Percentiles rank a stretch among this genome's conserved stretches.
Conservation (phyloP, 2,113 vertebrate species). For the Paratilapia polleni region DNA sequence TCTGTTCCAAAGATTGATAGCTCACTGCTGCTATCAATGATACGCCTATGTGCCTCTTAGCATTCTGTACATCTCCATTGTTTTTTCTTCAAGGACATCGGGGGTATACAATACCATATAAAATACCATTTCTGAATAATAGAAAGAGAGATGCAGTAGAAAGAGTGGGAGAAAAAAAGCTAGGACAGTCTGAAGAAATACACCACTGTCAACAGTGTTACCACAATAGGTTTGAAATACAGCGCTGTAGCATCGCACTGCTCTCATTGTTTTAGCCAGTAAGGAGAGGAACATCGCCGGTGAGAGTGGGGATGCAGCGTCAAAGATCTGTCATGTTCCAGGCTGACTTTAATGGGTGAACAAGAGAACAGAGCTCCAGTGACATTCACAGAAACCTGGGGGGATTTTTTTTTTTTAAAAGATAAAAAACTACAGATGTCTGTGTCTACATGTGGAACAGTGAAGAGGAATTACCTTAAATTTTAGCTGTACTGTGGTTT, state of each 20-base stretch:
- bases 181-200: not conserved
- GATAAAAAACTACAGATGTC: not conserved
- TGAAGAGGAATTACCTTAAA: slow-evolving; percentile 17
- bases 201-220: slow-evolving; percentile 30
- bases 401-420: slow-evolving; percentile 11
- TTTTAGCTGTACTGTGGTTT: not conserved
- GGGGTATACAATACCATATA: slow-evolving; percentile 30
- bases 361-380: slow-evolving; percentile 14
- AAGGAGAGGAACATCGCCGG: slow-evolving; percentile 12
- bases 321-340: slow-evolving; percentile 62
- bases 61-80: slow-evolving; percentile 68
- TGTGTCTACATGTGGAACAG: not conserved
- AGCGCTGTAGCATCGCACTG: slow-evolving; percentile 4
- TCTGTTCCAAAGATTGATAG: slow-evolving; percentile 77
- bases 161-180: slow-evolving; percentile 34
- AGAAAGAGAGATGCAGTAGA: slow-evolving; percentile 13
- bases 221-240: slow-evolving; percentile 52
- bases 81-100: slow-evolving; percentile 70
- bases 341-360: slow-evolving; percentile 47
- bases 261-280: slow-evolving; percentile 36
- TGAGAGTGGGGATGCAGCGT: slow-evolving; percentile 43
- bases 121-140: slow-evolving; percentile 41
- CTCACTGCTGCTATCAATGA: slow-evolving; percentile 57
- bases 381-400: slow-evolving; percentile 38
- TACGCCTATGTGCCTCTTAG: slow-evolving; percentile 62